Evolutionary conservation across 2,113 vertebrate species (phyloP).

Genomic region (Perca fluviatilis): DNA sequence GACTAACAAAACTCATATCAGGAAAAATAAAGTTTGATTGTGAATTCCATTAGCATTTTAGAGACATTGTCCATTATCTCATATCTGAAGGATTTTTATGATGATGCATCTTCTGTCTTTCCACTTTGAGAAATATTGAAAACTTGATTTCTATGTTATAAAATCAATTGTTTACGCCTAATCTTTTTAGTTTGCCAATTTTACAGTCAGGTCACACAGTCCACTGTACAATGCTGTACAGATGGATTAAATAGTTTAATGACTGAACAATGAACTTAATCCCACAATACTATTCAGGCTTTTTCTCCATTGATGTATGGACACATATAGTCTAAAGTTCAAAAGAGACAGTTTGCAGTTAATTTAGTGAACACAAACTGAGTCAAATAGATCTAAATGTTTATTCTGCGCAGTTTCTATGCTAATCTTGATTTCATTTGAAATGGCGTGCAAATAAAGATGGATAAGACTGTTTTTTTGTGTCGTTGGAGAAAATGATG

Average conservation of each 20-base stretch:
- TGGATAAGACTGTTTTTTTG: not conserved
- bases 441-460: constrained; percentile 1
- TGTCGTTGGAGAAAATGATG: not conserved
- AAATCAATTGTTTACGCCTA: not conserved
- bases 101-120: not conserved
- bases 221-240: not conserved
- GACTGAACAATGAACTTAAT: not conserved
- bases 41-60: not conserved
- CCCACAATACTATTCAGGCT: not conserved
- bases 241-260: not conserved
- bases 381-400: not conserved
- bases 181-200: not conserved
- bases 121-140: not conserved
- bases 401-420: not conserved
- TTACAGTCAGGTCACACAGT: not conserved
- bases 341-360: not conserved
- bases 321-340: not conserved
- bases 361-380: not conserved
- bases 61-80: not conserved
- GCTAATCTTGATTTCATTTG: constrained; percentile 23
- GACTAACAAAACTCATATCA: not conserved
- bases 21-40: not conserved
- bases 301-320: not conserved
- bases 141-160: not conserved
- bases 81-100: not conserved